Conservation (phyloP, 2,797 vertebrate species). For the Bovichtus variegatus region DNA sequence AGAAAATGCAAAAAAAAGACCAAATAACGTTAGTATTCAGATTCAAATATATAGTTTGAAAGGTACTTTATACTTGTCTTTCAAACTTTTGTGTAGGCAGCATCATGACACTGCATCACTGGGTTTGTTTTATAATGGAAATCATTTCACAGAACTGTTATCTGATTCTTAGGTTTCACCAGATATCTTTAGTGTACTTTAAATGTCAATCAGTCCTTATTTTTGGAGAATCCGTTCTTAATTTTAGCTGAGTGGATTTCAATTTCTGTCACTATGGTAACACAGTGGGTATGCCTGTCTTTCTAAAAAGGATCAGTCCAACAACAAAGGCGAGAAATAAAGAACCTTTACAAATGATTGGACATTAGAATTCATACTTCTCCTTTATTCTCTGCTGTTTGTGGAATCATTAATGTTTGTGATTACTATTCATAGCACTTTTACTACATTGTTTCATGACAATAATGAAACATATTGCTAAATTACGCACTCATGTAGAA, state of each 20-base stretch:
- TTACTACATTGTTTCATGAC: neutral
- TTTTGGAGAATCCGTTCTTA: constrained; percentile 38
- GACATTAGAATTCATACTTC: constrained; percentile 51
- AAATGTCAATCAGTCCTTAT: constrained; percentile 24
- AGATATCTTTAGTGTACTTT: constrained; percentile 8
- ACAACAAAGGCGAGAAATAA: constrained; percentile 52
- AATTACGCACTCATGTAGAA: neutral
- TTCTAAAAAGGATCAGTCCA: constrained; percentile 43
- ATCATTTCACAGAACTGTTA: neutral
- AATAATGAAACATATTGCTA: neutral
- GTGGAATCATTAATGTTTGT: constrained; percentile 2
- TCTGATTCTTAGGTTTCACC: constrained; percentile 5
- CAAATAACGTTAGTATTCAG: neutral
- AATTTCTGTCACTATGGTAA: constrained; percentile 62
- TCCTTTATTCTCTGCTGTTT: constrained; percentile 1
- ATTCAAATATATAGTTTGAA: neutral
- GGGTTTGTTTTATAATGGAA: constrained; percentile 20
- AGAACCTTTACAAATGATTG: constrained; percentile 55
- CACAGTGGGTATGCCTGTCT: constrained; percentile 54
- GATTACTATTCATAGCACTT: neutral
- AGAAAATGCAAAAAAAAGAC: too few species aligned
- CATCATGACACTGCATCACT: neutral
- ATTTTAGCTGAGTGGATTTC: constrained; percentile 58
- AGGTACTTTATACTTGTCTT: neutral
- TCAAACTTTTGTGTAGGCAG: neutral